Base-by-base conservation (phyloP, 2,797 vertebrate species). In the Sciurus vulgaris region DNA sequence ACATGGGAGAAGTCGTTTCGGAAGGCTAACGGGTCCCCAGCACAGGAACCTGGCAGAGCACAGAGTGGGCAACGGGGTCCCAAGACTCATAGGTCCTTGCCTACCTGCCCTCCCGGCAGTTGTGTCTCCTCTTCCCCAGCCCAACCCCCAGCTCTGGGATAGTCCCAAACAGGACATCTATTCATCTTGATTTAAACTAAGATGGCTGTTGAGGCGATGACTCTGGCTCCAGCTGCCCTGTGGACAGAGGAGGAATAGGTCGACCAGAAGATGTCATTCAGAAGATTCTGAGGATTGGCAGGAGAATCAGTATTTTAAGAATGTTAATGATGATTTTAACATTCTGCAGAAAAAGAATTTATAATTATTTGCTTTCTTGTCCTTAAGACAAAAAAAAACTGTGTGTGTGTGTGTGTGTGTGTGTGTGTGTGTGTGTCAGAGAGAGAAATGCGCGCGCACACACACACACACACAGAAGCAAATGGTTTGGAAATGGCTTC, bases 1-100 rank as follows among this genome's bases (percentile, higher is more conserved):
- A 92, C 74, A 0, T 95, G 94, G 93, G 95, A 97, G 97, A 69
- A 72, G 93, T 93, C 54, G n/a, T 78, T 85, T 90, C 77, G 14
- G 56, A 59, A 84, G 91, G 18, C 88, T 0, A 8, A n/a, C 91
- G 56, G 38, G 17, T 69, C 93, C 83, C 88, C 81, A 7, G 84
- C 14, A 4, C 3, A 5, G 54, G 91, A 65, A 93, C 83, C 38
- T 76, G 18, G n/a, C 3, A 61, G 67, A n/a, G 61, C 30, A 24
- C 47, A 7, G 56, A 41, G 65, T 13, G 14, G 65, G 4, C 6
- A 10, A 3, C 5, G 49, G 0, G 5, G 35, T 13, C 72, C 20
- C 3, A 22, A 30, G 20, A 8, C 1, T 6, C 14, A 0, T 0
- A 0, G 63, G 30, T 33, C 81, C n/a, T 59, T 69, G 70, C 59